Base-by-base conservation (phyloP, 2,113 vertebrate species). In the Phylloscopus trochilus region DNA sequence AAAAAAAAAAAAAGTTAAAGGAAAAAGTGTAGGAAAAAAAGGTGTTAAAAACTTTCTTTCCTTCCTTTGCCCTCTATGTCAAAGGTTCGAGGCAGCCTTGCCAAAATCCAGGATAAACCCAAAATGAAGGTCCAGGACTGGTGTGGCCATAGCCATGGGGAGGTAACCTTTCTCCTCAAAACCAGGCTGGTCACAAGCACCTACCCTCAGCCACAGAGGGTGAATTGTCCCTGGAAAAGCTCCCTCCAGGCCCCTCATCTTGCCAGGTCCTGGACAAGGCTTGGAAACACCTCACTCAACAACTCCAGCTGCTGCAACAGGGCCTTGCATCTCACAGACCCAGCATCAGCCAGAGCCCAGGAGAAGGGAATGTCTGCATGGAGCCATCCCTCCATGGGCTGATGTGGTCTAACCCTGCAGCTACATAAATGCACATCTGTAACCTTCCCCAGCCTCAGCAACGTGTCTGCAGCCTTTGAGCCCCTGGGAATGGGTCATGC, bases 71-170 rank as follows among this genome's bases (percentile, higher is more conserved):
- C 30, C 24, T 79, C 49, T 70, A 3, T 41, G 6, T 33, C 11
- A 58, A 59, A 89, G 30, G 15, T 74, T 86, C 1, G 4, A 70
- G 20, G 18, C 23, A 17, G 14, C 33, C 59, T 63, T 73, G 18
- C 16, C 53, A 85, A 93, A 76, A 26, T 4, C 6, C 23, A 51
- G 22, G 14, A 76, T 11, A 86, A 94, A 55, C 7, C 18, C 35
- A 70, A 73, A 43, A 11, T 0, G 0, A 78, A 70, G 18, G 13
- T 66, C 15, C 24, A 37, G 46, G 39, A 24, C 13, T 58, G 28
- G 6, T 33, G 28, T 33, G 27, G 27, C 52, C 69, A 26, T 19
- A 92, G n/a, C 58, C 37, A 21, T 1, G 11, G 52, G 58, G 31
- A 88, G 9, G 2, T 44, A 31, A 46, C 7, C 13, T 51, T 41